Conservation (phyloP, 1,140 invertebrate species). For the Heterodera carotae region DNA sequence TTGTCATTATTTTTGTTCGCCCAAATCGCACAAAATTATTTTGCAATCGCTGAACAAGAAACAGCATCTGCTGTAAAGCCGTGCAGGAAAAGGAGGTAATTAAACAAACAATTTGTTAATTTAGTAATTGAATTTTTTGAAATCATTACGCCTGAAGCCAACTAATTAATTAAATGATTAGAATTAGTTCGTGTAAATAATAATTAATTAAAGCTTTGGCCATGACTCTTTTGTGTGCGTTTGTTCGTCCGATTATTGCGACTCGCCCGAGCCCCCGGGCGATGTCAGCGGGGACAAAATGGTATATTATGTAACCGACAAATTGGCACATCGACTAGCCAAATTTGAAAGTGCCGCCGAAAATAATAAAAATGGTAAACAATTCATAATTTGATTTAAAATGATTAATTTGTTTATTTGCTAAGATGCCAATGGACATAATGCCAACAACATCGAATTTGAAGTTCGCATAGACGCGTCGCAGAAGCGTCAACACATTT, state of each 20-base stretch:
- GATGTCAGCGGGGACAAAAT: conserved; percentile 15
- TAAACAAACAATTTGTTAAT: too few species aligned
- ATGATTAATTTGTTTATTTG: not conserved
- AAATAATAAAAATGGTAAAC: not conserved
- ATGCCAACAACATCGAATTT: not conserved
- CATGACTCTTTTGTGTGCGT: conserved; percentile 36
- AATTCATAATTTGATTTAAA: not conserved
- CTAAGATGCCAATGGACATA: not conserved
- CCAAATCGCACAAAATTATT: not conserved
- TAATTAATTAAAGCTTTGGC: too few species aligned
- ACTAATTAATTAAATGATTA: not conserved
- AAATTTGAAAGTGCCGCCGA: conserved; percentile 8
- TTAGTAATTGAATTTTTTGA: too few species aligned
- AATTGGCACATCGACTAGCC: conserved; percentile 15
- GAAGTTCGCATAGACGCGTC: conserved; percentile 29
- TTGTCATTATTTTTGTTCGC: not conserved
- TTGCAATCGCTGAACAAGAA: not conserved
- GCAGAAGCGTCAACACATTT: conserved; percentile 61
- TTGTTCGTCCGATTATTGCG: conserved; percentile 29
- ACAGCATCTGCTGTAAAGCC: too few species aligned
- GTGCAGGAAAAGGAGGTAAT: not conserved
- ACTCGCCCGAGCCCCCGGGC: conserved; percentile 21
- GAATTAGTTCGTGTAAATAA: too few species aligned
- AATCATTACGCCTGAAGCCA: too few species aligned
- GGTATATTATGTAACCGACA: conserved; percentile 31